phyloP scores from a whole-genome alignment of 2,888 invertebrate species.

The Hesperia comma region DNA sequence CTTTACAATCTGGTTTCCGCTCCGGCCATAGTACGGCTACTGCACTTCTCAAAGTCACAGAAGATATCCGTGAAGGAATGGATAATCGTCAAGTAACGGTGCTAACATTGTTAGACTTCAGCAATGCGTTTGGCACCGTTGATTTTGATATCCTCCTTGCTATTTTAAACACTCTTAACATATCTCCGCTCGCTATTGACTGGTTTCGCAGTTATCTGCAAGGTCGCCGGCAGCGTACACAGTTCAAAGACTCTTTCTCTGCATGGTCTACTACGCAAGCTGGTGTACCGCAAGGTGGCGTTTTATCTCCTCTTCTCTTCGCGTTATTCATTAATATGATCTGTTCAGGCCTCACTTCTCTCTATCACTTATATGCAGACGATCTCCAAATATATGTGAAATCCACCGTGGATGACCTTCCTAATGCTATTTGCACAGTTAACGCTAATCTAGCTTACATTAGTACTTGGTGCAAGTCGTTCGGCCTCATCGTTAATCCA shows the following conservation, averaged over 20 bases:
- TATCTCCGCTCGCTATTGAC: constrained; percentile 11
- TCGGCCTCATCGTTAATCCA: constrained; percentile 3
- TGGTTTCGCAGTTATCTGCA: constrained; percentile 11
- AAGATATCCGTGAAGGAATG: background rate
- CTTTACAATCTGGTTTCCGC: background rate
- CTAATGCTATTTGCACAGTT: background rate
- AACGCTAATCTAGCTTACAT: constrained; percentile 1
- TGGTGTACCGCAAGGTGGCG: constrained; percentile 13
- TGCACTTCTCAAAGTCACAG: background rate
- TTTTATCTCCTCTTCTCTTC: constrained; percentile 14
- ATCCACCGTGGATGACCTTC: background rate
- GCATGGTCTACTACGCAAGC: background rate
- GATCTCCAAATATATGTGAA: constrained; percentile 20
- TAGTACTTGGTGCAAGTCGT: background rate
- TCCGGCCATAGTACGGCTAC: background rate
- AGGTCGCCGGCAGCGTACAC: background rate
- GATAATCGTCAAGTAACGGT: background rate
- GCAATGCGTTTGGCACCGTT: background rate
- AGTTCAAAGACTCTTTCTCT: background rate
- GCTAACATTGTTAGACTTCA: background rate
- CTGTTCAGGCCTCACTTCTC: constrained; percentile 6
- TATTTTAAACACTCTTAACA: background rate
- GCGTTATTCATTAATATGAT: constrained; percentile 12
- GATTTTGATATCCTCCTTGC: background rate
- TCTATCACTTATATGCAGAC: constrained; percentile 1